Conservation (phyloP, 2,113 vertebrate species). For the Catharus minimus region DNA sequence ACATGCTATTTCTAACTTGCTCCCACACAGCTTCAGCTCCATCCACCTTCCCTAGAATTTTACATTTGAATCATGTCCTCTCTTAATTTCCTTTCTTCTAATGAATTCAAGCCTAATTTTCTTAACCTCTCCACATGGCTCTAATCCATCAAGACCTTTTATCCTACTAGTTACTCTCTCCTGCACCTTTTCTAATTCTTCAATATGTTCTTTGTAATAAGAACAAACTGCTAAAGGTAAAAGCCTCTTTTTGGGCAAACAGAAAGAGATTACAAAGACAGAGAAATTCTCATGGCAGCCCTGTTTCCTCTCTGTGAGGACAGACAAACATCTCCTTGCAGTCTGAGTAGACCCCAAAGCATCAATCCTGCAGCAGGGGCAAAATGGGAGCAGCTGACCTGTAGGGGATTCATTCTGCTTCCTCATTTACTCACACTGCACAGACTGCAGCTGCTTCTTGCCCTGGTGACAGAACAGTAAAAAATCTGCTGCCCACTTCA, state of each 20-base stretch:
- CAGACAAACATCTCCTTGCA: background rate
- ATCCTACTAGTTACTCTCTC: background rate
- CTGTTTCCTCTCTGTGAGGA: background rate
- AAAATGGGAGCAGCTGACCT: background rate
- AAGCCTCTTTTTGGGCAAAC: background rate
- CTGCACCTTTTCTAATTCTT: conserved; percentile 22
- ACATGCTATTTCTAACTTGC: background rate
- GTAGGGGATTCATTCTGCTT: background rate
- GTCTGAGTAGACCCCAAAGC: background rate
- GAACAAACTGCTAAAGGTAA: conserved; percentile 26
- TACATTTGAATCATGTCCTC: conserved; percentile 22
- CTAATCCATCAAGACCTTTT: background rate
- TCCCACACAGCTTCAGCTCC: background rate
- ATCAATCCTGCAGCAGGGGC: background rate
- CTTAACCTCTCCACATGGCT: conserved; percentile 2
- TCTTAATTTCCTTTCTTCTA: conserved; percentile 6
- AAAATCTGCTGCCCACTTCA: background rate
- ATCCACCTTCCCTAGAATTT: background rate
- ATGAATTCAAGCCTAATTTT: conserved; percentile 39
- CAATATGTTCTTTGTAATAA: conserved; percentile 21
- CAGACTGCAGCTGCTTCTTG: background rate
- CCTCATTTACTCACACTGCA: background rate
- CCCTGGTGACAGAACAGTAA: background rate
- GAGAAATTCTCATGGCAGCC: background rate
- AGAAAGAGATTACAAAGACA: background rate